These are phyloP conservation scores for Deilephila elpenor DNA, from an alignment of 2,888 invertebrate species.

Conservation along the genomic window DNA sequence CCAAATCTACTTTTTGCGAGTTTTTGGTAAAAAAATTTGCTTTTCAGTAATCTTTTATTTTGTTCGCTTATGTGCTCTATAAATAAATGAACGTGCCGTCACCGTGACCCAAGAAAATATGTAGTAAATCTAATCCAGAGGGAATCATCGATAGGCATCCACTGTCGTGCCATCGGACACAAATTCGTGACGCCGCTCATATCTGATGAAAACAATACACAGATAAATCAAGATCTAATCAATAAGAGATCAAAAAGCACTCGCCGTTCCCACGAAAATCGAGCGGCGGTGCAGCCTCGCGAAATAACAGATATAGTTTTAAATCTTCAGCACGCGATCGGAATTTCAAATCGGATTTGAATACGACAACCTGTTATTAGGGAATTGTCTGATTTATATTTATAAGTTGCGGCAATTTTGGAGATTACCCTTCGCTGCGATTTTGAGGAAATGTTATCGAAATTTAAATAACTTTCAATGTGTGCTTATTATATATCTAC, in stretches of 20 bases:
- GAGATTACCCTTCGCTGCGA: neutral
- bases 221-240: slow-evolving; percentile 66
- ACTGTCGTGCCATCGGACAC: slow-evolving; percentile 20
- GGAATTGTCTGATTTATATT: neutral
- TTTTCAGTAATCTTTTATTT: no score
- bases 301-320: slow-evolving; percentile 53
- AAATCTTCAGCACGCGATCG: slow-evolving; percentile 45
- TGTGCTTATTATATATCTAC: no score
- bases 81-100: no score
- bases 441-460: no score
- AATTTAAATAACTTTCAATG: no score
- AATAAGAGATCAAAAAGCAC: slow-evolving; percentile 57
- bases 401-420: neutral
- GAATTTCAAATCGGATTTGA: slow-evolving; percentile 14
- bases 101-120: neutral
- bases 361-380: slow-evolving; percentile 18
- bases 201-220: slow-evolving; percentile 63
- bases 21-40: no score
- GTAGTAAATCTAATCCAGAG: neutral
- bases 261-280: slow-evolving; percentile 70
- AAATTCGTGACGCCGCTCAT: slow-evolving; percentile 60
- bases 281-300: slow-evolving; percentile 51
- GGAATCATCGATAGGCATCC: slow-evolving; percentile 14
- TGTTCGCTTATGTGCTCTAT: no score
- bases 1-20: no score